Evolutionary conservation across 1,140 invertebrate species (phyloP).

Genomic region (Psilanteris sp.): DNA sequence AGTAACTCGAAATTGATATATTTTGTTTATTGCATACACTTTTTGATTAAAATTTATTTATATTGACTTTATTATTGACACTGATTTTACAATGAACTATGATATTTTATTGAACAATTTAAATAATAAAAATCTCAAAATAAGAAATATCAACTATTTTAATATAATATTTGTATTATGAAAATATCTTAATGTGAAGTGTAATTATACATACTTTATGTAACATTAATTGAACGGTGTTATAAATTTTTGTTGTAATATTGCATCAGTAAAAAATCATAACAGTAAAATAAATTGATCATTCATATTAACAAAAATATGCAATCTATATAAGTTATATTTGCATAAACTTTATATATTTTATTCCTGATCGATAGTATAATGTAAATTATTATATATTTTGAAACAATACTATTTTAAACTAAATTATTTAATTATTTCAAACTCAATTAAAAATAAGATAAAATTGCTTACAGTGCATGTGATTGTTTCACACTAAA

Average conservation of each 20-base stretch:
- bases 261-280: constrained; percentile 7
- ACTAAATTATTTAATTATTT: no score
- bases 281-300: constrained; percentile 12
- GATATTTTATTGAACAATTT: neutral
- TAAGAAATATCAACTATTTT: constrained; percentile 24
- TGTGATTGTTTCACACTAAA: constrained; percentile 22
- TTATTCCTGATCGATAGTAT: no score
- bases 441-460: no score
- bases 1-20: no score
- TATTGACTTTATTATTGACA: constrained; percentile 6
- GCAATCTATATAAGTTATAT: constrained; percentile 3
- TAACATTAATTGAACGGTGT: constrained; percentile 17
- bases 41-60: no score
- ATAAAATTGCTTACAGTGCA: constrained; percentile 42
- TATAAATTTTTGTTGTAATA: neutral
- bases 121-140: neutral
- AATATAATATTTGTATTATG: constrained; percentile 14
- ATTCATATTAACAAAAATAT: constrained; percentile 16
- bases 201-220: neutral
- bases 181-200: constrained; percentile 9
- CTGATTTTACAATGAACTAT: neutral
- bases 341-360: constrained; percentile 5
- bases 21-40: neutral
- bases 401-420: no score
- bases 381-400: no score